These are phyloP conservation scores for Aphelenchoides besseyi DNA, from an alignment of 1,140 invertebrate species.

Conservation along the genomic window DNA sequence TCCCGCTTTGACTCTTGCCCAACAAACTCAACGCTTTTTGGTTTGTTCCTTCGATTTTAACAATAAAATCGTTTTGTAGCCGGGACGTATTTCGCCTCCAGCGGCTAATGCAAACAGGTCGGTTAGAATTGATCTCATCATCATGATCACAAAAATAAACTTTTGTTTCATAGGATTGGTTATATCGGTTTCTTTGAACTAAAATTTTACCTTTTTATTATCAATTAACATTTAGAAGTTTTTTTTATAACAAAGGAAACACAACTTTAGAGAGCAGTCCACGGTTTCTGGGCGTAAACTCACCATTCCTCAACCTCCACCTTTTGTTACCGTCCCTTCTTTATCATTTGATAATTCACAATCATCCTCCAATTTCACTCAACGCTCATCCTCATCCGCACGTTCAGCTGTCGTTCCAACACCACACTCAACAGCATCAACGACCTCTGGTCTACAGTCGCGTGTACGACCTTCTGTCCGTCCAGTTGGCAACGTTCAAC, in stretches of 20 bases:
- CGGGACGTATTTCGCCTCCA: neutral
- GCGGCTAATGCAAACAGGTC: neutral
- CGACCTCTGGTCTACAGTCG: neutral
- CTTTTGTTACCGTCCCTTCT: neutral
- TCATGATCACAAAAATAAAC: neutral
- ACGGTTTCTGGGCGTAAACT: neutral
- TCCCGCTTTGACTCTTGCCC: neutral
- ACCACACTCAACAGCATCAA: constrained; percentile 1
- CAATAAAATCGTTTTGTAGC: neutral
- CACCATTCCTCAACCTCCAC: neutral
- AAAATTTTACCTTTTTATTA: too few relatives aligned
- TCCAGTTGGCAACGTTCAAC: neutral
- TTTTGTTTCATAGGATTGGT: neutral
- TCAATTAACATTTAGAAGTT: constrained; percentile 1
- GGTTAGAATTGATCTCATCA: neutral
- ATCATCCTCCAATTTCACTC: neutral
- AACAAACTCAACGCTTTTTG: neutral
- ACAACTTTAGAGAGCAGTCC: constrained; percentile 4
- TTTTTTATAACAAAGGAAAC: neutral
- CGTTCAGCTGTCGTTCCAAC: neutral
- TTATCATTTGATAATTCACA: neutral
- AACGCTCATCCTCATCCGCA: neutral
- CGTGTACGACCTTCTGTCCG: neutral
- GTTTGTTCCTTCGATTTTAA: neutral
- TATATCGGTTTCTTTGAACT: neutral